A percentile compares a stretch with the other conserved stretches of the same genome.
These are phyloP conservation scores for Podabrus alpinus DNA, from an alignment of 2,888 invertebrate species.

Conservation along the genomic window DNA sequence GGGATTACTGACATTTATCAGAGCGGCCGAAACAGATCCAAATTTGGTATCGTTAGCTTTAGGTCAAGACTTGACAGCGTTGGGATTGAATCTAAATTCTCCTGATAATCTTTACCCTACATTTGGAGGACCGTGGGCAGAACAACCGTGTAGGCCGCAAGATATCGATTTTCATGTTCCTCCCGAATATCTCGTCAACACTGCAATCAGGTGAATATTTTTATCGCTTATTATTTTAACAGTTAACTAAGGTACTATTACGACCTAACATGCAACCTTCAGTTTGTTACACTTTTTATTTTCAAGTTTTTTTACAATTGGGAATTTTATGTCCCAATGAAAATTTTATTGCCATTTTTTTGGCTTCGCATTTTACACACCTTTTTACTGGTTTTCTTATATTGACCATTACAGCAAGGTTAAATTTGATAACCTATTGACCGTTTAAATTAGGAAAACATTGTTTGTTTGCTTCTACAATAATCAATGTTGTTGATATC, in stretches of 20 bases:
- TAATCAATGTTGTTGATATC: neutral
- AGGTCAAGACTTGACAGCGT: conserved; percentile 96
- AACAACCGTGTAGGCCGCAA: conserved; percentile 96
- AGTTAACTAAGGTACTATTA: neutral
- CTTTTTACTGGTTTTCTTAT: neutral
- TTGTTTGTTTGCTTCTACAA: neutral
- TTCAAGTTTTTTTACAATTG: neutral
- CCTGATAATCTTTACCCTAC: conserved; percentile 97
- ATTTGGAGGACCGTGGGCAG: conserved; percentile 99
- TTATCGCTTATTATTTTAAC: neutral
- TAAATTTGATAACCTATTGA: neutral
- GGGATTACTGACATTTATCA: conserved; percentile 95
- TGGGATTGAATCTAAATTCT: conserved; percentile 97
- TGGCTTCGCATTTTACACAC: neutral
- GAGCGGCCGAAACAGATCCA: conserved; percentile 96
- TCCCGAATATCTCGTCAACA: conserved; percentile 97
- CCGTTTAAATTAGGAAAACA: neutral
- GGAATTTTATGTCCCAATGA: neutral
- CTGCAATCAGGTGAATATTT: conserved; percentile 73
- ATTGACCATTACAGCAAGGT: neutral
- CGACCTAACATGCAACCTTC: neutral
- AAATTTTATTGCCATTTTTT: neutral
- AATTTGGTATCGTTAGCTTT: conserved; percentile 95
- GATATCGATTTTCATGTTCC: conserved; percentile 99
- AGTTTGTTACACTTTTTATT: neutral